Percentiles rank a stretch among this genome's conserved stretches.
phyloP scores from a whole-genome alignment of 1,140 invertebrate species.

The Copidosoma floridanum region DNA sequence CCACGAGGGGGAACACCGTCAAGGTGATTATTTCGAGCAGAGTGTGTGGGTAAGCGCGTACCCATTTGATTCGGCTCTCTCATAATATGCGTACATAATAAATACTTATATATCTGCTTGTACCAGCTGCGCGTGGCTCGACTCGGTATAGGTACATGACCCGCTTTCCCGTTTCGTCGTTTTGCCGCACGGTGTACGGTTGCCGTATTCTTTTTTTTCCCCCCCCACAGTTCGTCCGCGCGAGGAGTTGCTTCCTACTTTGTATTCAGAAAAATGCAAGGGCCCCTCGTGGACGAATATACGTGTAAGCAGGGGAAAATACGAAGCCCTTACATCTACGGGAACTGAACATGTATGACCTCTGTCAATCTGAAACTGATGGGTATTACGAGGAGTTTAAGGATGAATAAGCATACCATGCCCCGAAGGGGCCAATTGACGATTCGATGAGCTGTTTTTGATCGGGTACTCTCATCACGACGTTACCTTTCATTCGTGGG shows the following conservation, averaged over 20 bases:
- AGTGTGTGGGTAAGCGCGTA: neutral
- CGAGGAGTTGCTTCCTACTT: constrained; percentile 6
- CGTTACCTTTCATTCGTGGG: no score
- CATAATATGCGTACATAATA: no score
- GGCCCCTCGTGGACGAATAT: neutral
- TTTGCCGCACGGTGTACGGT: no score
- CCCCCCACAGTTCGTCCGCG: no score
- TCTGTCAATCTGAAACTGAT: neutral
- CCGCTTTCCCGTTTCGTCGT: constrained; percentile 4
- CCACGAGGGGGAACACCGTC: no score
- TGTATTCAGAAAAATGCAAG: neutral
- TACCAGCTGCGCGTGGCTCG: neutral
- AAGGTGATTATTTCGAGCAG: neutral
- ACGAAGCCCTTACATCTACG: no score
- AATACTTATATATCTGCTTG: neutral
- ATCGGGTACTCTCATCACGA: no score
- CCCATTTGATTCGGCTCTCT: neutral
- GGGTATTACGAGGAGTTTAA: neutral
- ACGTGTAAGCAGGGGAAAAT: neutral
- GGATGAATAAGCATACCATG: neutral
- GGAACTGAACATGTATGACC: neutral
- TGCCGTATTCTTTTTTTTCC: constrained; percentile 3
- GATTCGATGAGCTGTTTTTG: no score
- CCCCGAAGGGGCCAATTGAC: no score
- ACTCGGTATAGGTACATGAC: no score